Base-by-base conservation (phyloP, 2,113 vertebrate species). In the Hirundichthys speculiger region DNA sequence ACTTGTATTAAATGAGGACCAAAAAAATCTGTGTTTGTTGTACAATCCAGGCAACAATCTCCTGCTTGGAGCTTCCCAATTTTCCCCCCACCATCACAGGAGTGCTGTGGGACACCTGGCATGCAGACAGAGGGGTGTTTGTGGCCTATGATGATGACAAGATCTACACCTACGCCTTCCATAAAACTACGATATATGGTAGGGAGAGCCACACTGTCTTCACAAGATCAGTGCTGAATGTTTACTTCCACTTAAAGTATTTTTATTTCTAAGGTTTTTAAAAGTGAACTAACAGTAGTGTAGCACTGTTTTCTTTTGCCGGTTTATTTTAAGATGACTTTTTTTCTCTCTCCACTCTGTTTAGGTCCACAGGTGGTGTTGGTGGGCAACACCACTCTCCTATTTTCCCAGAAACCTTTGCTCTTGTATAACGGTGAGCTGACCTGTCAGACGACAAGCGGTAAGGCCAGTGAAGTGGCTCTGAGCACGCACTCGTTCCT, bases 81-180 rank as follows among this genome's bases (percentile, higher is more conserved):
- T 96, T 99, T 77, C 94, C 96, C 11, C 95, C 96, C 42, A 95
- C 96, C 58, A 95, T 96, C 87, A 97, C 94, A 76, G 95, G 96
- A 80, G 91, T 99, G 58, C 89, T 99, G 42, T 99, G 98, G 98
- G 98, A 99, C 88, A 96, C 95, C 87, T 98, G 95, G 93, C 92
- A 93, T 1, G 83, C 92, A 82, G 95, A 96, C 90, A 96, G 93
- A 89, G 94, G 94, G 38, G 94, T 96, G 71, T 98, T 99, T 87
- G 90, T 94, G 69, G 94, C 96, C 40, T 98, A 94, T 25, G 96
- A 99, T 42, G 95, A 97, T 46, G 96, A 99, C 80, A 98, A 98
- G 79, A 93, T 92, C 0, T 97, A 96, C 70, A 98, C 96, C 1
- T 99, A 98, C 0, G 89, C 95, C 64, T 94, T 98, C 85, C 95